These are phyloP conservation scores for Gisinianus flammeolus DNA, from an alignment of 2,888 invertebrate species.

Conservation along the genomic window DNA sequence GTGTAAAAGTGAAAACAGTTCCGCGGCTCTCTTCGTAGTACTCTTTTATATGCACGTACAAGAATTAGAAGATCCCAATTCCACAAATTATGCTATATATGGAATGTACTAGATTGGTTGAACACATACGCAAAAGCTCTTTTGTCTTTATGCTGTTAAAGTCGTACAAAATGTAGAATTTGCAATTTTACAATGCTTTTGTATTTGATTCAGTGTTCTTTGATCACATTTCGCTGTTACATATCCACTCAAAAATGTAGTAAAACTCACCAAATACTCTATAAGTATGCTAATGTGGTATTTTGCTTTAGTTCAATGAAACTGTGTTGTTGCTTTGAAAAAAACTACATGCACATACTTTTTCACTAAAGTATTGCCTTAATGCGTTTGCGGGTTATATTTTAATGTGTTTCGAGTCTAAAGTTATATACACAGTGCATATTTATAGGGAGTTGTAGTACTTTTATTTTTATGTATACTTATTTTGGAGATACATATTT, in stretches of 20 bases:
- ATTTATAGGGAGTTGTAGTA: neutral
- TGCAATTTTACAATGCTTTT: neutral
- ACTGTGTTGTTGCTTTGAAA: too few species aligned
- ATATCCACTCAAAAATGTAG: too few species aligned
- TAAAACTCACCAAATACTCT: too few species aligned
- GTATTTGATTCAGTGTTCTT: neutral
- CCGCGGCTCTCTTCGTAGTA: neutral
- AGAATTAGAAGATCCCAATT: neutral
- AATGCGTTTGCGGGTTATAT: slow-evolving; percentile 15
- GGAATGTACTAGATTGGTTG: too few species aligned
- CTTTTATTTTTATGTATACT: neutral
- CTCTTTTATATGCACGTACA: neutral
- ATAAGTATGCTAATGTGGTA: neutral
- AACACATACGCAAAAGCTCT: neutral
- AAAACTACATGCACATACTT: too few species aligned
- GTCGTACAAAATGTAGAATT: neutral
- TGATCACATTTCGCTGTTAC: neutral
- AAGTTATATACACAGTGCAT: neutral
- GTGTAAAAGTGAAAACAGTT: slow-evolving; percentile 32
- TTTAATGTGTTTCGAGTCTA: neutral
- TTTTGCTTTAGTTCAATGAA: neutral
- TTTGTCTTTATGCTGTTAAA: neutral
- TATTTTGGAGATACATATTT: neutral
- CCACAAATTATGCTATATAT: neutral
- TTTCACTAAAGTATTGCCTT: too few species aligned